Base-by-base conservation (phyloP, 2,888 invertebrate genomes). In the Odontothrips loti region DNA sequence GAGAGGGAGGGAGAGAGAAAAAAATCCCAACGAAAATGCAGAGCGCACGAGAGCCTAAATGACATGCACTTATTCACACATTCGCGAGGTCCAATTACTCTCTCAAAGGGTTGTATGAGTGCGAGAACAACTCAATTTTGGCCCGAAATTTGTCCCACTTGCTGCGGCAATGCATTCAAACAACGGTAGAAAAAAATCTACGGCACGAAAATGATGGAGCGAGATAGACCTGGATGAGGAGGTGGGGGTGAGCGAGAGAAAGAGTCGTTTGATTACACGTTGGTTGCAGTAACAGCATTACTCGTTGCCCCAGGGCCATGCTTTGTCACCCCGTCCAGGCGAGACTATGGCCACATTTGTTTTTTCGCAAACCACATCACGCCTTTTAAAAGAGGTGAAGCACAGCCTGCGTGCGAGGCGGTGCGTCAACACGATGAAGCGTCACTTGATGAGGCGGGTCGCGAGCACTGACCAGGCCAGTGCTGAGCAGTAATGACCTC, bases 351-450 rank as follows among this genome's bases (percentile, higher is more conserved):
- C 58, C 58, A 58, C 58, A 58, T 75, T 75, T 27, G 9, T 75
- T 75, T 75, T 75, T 75, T 75, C 68, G 27, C 68, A 75, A 75
- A 75, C 68, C 68, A 27, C 27, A 75, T 75, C 68, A 75, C 68
- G 27, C 68, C 68, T 75, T 75, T 75, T 75, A 58, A 58, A 58
- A 58, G 58, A 58, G 58, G 58, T 58, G 58, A 75, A 75, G 68
- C 68, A 75, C 68, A 27, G 68, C 68, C 27, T 27, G 68, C 23
- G 68, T 68, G 68, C 23, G 68, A 6, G 34, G 34, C 34, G 34
- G 34, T 43, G 34, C 34, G 34, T 43, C 34, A n/a, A 43, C 34
- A 6, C 34, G 3, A 6, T 6, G 34, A 6, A 4, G 34, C 34
- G 34, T 43, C 34, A 20, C 51, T 2, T 20, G 68, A 75, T 75